phyloP scores from a whole-genome alignment of 2,113 vertebrate genomes.

The human (Homo sapiens) region GRCh38 chr11:14136501-14137000 shows the following conservation, averaged over 20 bases:
- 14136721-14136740: background rate
- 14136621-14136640: constrained; percentile 31
- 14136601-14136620: background rate
- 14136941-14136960: background rate
- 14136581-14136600: background rate
- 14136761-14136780: background rate
- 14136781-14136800: background rate
- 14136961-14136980: background rate
- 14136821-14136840: background rate
- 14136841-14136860: background rate
- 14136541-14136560: background rate
- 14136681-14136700: constrained; percentile 32
- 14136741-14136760: background rate
- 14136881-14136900: background rate
- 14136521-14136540: background rate
- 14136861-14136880: background rate
- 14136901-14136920: background rate
- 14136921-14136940: background rate
- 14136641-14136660: constrained; percentile 2
- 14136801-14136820: background rate
- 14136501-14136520: fast-evolving
- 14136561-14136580: background rate
- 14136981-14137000: background rate
- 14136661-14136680: background rate
- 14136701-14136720: constrained; percentile 51